These are phyloP conservation scores for Cyclophora albipunctata DNA, from an alignment of 2,888 invertebrate genomes.

Conservation along the genomic window DNA sequence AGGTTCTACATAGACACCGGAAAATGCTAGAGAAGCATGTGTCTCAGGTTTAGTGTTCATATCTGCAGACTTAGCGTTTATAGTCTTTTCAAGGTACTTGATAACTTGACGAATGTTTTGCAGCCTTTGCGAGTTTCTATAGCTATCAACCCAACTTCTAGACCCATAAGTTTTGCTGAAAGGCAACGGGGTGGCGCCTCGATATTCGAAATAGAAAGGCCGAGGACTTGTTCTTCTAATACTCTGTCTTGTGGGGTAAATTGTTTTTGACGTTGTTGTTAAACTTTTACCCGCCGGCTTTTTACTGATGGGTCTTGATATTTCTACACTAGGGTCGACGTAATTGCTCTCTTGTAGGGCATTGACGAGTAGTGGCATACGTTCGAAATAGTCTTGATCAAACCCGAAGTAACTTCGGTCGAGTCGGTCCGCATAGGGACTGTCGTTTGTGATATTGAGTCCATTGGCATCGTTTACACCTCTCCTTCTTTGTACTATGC, in stretches of 20 bases:
- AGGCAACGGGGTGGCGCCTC: constrained; percentile 54
- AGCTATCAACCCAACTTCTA: constrained; percentile 59
- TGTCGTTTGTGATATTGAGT: constrained; percentile 28
- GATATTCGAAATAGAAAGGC: constrained; percentile 66
- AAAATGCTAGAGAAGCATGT: constrained; percentile 47
- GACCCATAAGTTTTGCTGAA: constrained; percentile 55
- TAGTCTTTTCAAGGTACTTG: constrained; percentile 61
- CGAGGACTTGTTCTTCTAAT: constrained; percentile 63
- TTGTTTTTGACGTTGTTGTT: constrained; percentile 19
- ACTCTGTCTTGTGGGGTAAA: constrained; percentile 12
- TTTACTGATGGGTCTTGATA: constrained; percentile 22
- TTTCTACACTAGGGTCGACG: constrained; percentile 42
- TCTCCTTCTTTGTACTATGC: constrained; percentile 51
- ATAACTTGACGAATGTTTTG: constrained; percentile 63
- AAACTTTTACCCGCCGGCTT: constrained; percentile 12
- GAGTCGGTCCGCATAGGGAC: constrained; percentile 57
- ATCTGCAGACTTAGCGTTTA: constrained; percentile 63
- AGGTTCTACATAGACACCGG: constrained; percentile 57
- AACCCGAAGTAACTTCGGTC: constrained; percentile 59
- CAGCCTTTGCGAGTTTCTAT: constrained; percentile 59
- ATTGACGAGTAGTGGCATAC: constrained; percentile 66
- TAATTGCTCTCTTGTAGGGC: constrained; percentile 61
- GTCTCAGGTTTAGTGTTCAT: constrained; percentile 40
- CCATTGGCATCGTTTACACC: constrained; percentile 24
- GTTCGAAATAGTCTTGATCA: constrained; percentile 66